Percentiles rank a stretch among this genome's conserved stretches.
Conservation (phyloP, 2,888 invertebrate species). For the Cacoxenus indagator region DNA sequence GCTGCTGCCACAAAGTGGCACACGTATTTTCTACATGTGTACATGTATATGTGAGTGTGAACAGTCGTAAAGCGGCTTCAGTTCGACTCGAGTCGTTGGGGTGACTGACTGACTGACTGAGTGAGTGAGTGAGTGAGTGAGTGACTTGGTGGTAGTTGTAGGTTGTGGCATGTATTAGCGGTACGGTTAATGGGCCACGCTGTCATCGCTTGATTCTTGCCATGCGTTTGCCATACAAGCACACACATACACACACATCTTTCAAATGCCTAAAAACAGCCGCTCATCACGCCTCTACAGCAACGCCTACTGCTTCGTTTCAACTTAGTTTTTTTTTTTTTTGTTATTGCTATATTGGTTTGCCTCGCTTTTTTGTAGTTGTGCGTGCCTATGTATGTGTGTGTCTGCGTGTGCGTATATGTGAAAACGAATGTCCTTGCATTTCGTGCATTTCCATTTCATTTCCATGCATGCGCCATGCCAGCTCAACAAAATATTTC, state of each 20-base stretch:
- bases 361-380: background rate
- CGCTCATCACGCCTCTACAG: background rate
- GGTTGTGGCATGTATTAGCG: slow-evolving; percentile 4
- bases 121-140: background rate
- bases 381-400: background rate
- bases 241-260: background rate
- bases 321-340: background rate
- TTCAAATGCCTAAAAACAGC: background rate
- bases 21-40: slow-evolving; percentile 34
- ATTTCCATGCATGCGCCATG: slow-evolving; percentile 49
- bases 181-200: slow-evolving; percentile 7
- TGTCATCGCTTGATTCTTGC: slow-evolving; percentile 9
- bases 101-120: background rate
- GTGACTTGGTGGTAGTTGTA: background rate
- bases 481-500: slow-evolving; percentile 9
- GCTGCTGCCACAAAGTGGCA: slow-evolving; percentile 50
- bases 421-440: slow-evolving; percentile 59
- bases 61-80: background rate
- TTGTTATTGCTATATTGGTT: background rate
- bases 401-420: slow-evolving; percentile 30
- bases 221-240: background rate
- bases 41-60: background rate
- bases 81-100: background rate
- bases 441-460: slow-evolving; percentile 63
- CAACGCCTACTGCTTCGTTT: background rate